Evolutionary conservation across 2,113 vertebrate genomes (phyloP).

Genomic region (Propithecus coquereli): DNA sequence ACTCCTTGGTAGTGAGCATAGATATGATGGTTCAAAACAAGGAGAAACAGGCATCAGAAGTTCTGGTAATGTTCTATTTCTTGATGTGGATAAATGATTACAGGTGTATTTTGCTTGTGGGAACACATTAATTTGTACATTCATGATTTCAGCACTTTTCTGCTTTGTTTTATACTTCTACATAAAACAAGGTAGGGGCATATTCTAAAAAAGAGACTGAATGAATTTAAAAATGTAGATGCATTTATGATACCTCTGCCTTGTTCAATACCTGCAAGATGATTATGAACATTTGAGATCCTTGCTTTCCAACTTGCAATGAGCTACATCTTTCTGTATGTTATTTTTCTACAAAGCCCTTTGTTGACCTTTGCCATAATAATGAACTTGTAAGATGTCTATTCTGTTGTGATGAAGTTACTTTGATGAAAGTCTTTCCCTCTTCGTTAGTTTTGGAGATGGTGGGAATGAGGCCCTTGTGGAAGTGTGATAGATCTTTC

Average conservation of each 20-base stretch:
- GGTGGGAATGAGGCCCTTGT: neutral
- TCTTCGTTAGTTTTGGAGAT: neutral
- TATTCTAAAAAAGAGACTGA: neutral
- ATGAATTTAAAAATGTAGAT: neutral
- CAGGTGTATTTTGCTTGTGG: neutral
- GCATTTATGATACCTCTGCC: neutral
- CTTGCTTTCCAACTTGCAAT: neutral
- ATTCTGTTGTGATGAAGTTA: slow-evolving; percentile 19
- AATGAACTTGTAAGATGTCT: neutral
- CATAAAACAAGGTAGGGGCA: neutral
- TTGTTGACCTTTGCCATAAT: neutral
- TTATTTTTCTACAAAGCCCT: slow-evolving; percentile 21
- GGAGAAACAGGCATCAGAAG: neutral
- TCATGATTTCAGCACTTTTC: neutral
- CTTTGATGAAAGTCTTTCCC: neutral
- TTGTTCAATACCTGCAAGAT: neutral
- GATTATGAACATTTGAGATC: neutral
- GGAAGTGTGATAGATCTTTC: slow-evolving; percentile 8
- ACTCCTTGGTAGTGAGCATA: neutral
- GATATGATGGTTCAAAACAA: neutral
- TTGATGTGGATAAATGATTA: neutral
- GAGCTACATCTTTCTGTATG: neutral
- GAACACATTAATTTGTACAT: neutral
- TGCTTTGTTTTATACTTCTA: neutral
- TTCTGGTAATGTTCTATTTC: neutral